A percentile compares a stretch with the other conserved stretches of the same genome.
Conservation (phyloP, 2,888 invertebrate species). For the Melanotus villosus region DNA sequence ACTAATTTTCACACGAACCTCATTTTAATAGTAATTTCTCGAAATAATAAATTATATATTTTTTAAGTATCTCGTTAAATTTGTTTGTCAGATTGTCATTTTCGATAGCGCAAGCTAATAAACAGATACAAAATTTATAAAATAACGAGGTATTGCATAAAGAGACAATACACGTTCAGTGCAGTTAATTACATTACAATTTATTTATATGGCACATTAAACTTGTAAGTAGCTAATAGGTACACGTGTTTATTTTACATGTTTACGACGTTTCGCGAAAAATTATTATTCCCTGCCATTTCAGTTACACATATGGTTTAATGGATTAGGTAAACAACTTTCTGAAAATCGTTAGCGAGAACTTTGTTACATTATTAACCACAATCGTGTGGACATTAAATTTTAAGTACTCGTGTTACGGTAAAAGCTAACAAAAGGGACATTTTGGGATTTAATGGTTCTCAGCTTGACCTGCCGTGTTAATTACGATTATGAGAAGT, state of each 20-base stretch:
- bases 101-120: background rate
- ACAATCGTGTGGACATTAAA: conserved; percentile 33
- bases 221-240: conserved; percentile 6
- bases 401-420: conserved; percentile 23
- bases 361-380: conserved; percentile 34
- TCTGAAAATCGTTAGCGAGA: conserved; percentile 37
- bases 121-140: no score
- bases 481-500: conserved; percentile 25
- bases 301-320: conserved; percentile 22
- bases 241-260: conserved; percentile 19
- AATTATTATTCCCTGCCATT: conserved; percentile 9
- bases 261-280: conserved; percentile 7
- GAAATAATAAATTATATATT: no score
- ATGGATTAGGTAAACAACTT: conserved; percentile 29
- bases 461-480: conserved; percentile 22
- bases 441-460: conserved; percentile 25
- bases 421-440: conserved; percentile 36
- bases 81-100: no score
- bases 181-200: background rate
- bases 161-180: conserved; percentile 11
- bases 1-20: no score
- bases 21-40: no score
- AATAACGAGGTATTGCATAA: conserved; percentile 10
- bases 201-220: conserved; percentile 12
- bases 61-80: no score